phyloP scores from a whole-genome alignment of 2,888 invertebrate genomes.

The Ashinkailepas kermadecensis region DNA sequence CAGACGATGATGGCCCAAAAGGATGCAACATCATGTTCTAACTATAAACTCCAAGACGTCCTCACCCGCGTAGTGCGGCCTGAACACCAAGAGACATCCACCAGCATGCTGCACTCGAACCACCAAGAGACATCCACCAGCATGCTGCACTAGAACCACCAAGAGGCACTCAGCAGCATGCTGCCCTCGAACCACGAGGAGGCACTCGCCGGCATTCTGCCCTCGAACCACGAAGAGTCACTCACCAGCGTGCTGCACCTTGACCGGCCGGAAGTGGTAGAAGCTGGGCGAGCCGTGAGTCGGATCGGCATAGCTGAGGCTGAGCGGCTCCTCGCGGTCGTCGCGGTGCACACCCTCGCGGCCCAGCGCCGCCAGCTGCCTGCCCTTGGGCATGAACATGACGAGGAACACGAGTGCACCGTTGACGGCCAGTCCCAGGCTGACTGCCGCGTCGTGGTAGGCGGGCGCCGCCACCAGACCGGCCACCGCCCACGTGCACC shows the following conservation, averaged over 20 bases:
- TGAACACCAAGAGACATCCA: too few species aligned
- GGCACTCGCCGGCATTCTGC: too few species aligned
- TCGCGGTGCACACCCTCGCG: slow-evolving; percentile 57
- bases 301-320: slow-evolving; percentile 44
- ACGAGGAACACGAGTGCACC: slow-evolving; percentile 78
- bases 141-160: too few species aligned
- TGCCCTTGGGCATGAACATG: slow-evolving; percentile 84
- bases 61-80: too few species aligned
- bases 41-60: too few species aligned
- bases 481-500: slow-evolving; percentile 75
- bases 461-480: slow-evolving; percentile 47
- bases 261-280: slow-evolving; percentile 20
- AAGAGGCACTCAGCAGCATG: too few species aligned
- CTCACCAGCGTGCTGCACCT: slow-evolving; percentile 17
- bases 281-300: not conserved
- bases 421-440: slow-evolving; percentile 77
- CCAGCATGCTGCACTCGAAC: too few species aligned
- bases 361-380: slow-evolving; percentile 84
- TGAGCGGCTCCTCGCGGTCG: slow-evolving; percentile 67
- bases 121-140: too few species aligned
- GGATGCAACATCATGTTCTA: too few species aligned
- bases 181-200: too few species aligned
- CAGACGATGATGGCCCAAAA: too few species aligned
- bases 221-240: not conserved
- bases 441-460: slow-evolving; percentile 52